phyloP scores from a whole-genome alignment of 1,140 invertebrate species.

The Hylyphantes graminicola region DNA sequence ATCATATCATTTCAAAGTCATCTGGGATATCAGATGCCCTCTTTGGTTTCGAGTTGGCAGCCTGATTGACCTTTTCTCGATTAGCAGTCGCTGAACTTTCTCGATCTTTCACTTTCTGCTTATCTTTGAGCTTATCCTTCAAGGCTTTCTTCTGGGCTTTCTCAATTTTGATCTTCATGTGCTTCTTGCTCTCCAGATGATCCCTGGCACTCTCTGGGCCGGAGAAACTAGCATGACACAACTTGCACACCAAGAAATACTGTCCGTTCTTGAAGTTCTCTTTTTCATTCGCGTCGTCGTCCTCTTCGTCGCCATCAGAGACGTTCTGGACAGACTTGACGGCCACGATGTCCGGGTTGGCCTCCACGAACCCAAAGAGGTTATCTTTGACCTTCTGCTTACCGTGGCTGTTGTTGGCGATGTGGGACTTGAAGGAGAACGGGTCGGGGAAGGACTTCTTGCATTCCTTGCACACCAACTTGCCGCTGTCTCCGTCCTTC shows the following conservation, averaged over 20 bases:
- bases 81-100: no score
- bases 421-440: neutral
- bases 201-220: slow-evolving; percentile 5
- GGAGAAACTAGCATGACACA: slow-evolving; percentile 3
- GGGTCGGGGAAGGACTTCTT: slow-evolving; percentile 11
- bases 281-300: neutral
- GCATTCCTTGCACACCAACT: slow-evolving; percentile 38
- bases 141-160: neutral
- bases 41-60: no score
- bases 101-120: neutral
- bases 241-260: slow-evolving; percentile 34
- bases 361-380: neutral
- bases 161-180: slow-evolving; percentile 2
- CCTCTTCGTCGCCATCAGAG: neutral
- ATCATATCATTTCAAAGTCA: no score
- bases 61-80: no score
- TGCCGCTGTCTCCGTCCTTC: neutral
- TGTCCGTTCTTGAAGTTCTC: neutral
- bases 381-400: slow-evolving; percentile 1
- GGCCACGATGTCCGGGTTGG: slow-evolving; percentile 26
- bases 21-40: no score
- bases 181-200: slow-evolving; percentile 25
- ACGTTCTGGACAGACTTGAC: slow-evolving; percentile 7
- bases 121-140: neutral
- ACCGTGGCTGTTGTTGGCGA: slow-evolving; percentile 32